phyloP scores from a whole-genome alignment of 2,888 invertebrate species.

The Aphodius sticticus region DNA sequence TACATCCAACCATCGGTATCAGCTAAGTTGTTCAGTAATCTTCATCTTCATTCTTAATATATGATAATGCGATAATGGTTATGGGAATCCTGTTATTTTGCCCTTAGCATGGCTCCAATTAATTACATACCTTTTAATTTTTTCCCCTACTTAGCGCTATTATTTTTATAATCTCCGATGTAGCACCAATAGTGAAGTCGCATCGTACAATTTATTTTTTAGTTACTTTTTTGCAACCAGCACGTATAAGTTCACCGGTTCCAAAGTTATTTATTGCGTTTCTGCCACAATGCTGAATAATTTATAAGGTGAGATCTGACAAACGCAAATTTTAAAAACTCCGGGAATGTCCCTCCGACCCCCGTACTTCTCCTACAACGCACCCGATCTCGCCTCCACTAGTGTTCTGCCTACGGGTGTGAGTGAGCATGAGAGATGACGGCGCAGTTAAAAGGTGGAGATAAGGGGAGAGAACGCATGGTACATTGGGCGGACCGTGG shows the following conservation, averaged over 20 bases:
- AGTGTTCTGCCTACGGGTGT: not conserved
- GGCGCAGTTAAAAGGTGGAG: not conserved
- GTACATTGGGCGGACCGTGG: not conserved
- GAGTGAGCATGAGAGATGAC: not conserved
- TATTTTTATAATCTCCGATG: too few species aligned
- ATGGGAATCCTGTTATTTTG: too few species aligned
- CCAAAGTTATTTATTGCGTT: conserved; percentile 55
- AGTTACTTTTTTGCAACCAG: not conserved
- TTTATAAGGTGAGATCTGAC: conserved; percentile 61
- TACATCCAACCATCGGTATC: too few species aligned
- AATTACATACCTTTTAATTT: too few species aligned
- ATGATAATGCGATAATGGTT: too few species aligned
- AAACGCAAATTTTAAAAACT: conserved; percentile 59
- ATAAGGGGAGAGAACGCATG: conserved; percentile 23
- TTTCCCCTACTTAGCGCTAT: too few species aligned
- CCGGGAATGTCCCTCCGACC: conserved; percentile 57
- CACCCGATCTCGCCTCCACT: not conserved
- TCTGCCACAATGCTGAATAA: conserved; percentile 58
- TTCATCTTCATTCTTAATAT: too few species aligned
- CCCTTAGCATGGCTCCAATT: too few species aligned
- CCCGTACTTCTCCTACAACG: conserved; percentile 37
- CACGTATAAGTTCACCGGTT: conserved; percentile 41
- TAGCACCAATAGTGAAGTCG: not conserved
- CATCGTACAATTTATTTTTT: not conserved
- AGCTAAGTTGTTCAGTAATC: too few species aligned